Evolutionary conservation across 2,797 vertebrate genomes (phyloP).

Genomic region (Hypotaenidia okinawae): DNA sequence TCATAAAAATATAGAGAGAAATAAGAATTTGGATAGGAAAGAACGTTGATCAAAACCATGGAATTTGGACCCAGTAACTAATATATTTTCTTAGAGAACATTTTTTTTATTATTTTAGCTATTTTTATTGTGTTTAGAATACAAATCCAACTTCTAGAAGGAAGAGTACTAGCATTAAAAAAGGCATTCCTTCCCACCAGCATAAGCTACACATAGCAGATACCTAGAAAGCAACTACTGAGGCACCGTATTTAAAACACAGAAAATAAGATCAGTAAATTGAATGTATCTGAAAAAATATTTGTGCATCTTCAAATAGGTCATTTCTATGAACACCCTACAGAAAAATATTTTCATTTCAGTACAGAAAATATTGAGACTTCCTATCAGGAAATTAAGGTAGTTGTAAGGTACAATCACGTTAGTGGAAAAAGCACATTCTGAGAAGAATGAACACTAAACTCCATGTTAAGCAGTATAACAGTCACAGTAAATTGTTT

Average conservation of each 20-base stretch:
- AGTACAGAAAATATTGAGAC: not conserved
- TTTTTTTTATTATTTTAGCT: not conserved
- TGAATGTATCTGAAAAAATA: not conserved
- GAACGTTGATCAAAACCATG: not conserved
- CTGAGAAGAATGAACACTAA: not conserved
- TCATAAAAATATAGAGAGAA: not conserved
- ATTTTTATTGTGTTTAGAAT: not conserved
- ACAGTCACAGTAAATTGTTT: not conserved
- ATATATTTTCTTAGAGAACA: not conserved
- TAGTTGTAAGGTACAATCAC: not conserved
- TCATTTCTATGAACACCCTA: not conserved
- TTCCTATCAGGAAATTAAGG: no score
- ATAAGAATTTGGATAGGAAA: not conserved
- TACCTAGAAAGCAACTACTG: not conserved
- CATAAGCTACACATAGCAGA: not conserved
- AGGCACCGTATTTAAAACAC: not conserved
- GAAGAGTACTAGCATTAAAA: not conserved
- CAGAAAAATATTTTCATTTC: not conserved
- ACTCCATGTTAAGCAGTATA: not conserved
- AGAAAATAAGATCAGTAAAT: not conserved
- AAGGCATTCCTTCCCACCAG: not conserved
- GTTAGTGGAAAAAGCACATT: not conserved
- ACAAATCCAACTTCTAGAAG: not conserved
- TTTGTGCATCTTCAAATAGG: not conserved
- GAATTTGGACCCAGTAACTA: not conserved